Evolutionary conservation across 2,113 vertebrate species (phyloP).

Genomic region (Myocastor coypus): DNA sequence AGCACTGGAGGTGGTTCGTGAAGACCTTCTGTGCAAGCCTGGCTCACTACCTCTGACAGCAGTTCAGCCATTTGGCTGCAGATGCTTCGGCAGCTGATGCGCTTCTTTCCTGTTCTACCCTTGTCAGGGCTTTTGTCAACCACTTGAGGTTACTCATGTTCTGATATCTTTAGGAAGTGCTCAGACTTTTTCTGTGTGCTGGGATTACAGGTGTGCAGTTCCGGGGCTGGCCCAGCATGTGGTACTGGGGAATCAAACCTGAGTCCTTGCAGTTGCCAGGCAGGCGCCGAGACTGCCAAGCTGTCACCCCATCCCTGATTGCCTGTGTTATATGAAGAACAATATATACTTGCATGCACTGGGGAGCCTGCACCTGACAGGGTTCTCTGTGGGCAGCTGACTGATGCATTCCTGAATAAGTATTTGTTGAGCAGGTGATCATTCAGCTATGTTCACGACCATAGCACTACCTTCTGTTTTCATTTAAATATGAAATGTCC

Average conservation of each 20-base stretch:
- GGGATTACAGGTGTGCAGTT: no score
- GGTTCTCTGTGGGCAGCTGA: background rate
- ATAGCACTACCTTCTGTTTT: background rate
- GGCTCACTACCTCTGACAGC: background rate
- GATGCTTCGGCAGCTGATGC: background rate
- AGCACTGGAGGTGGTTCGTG: background rate
- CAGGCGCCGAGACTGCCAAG: no score
- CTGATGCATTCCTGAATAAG: background rate
- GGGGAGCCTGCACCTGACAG: no score
- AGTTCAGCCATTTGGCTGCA: background rate
- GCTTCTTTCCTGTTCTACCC: background rate
- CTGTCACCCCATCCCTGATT: no score
- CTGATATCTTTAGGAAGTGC: no score
- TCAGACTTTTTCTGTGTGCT: no score
- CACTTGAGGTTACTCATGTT: background rate
- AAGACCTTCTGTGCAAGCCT: background rate
- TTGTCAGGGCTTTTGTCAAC: background rate
- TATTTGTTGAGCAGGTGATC: background rate
- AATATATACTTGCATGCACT: background rate
- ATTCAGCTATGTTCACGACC: background rate
- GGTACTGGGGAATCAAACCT: no score
- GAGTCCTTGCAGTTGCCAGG: no score
- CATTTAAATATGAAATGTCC: background rate
- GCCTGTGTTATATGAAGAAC: background rate
- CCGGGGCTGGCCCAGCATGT: no score